Evolutionary conservation across 2,113 vertebrate species (phyloP).

Genomic region (Urocynchramus pylzowi): DNA sequence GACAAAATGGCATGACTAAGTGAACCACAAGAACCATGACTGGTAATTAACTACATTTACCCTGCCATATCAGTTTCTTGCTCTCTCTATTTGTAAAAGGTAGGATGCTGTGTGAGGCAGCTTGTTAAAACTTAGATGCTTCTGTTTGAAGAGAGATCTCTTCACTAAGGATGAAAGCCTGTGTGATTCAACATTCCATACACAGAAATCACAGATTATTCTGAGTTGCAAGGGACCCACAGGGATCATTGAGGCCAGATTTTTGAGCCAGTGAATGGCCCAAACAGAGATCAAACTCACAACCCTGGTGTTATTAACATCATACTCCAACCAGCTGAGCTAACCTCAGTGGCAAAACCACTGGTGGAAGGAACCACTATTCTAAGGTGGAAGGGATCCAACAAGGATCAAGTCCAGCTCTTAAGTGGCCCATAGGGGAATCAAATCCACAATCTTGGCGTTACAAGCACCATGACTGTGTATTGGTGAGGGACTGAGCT

Average conservation of each 20-base stretch:
- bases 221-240: background rate
- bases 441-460: rapidly evolving
- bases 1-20: background rate
- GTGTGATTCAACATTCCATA: background rate
- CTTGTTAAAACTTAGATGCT: background rate
- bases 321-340: background rate
- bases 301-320: background rate
- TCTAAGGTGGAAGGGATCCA: background rate
- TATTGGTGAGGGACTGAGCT: rapidly evolving
- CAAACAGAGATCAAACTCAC: rapidly evolving
- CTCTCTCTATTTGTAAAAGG: background rate
- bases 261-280: too few species aligned
- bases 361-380: background rate
- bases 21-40: background rate
- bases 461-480: rapidly evolving
- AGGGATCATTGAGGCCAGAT: background rate
- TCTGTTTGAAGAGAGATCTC: background rate
- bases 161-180: background rate
- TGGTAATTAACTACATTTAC: background rate
- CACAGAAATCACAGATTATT: background rate
- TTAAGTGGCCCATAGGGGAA: background rate
- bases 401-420: background rate
- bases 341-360: background rate
- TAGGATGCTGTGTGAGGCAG: background rate
- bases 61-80: background rate